These are phyloP conservation scores for Amiota minor DNA, from an alignment of 2,888 invertebrate genomes.

Conservation along the genomic window DNA sequence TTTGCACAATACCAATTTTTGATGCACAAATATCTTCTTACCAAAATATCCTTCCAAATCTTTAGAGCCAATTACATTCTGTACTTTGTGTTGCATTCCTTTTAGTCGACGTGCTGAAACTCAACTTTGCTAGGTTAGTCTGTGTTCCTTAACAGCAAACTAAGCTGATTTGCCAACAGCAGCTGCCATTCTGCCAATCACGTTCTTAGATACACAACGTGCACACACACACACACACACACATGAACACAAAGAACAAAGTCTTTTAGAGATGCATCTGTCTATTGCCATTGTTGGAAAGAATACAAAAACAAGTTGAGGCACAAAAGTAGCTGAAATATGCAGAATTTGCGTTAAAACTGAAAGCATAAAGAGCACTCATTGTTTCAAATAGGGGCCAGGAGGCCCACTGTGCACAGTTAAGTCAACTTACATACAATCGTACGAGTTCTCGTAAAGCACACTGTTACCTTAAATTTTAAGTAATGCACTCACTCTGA, in stretches of 20 bases:
- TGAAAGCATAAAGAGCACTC: constrained; percentile 9
- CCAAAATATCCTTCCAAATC: no score
- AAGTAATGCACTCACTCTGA: constrained; percentile 49
- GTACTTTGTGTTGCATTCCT: no score
- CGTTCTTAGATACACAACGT: not conserved
- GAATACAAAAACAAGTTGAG: constrained; percentile 14
- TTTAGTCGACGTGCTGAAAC: no score
- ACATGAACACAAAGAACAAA: not conserved
- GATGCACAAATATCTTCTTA: no score
- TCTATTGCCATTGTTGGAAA: not conserved
- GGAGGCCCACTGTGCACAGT: constrained; percentile 3
- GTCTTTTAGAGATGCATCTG: no score
- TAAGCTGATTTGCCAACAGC: constrained; percentile 16
- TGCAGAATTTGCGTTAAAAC: constrained; percentile 3
- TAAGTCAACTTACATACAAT: not conserved
- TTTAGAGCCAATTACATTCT: no score
- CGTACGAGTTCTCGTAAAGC: not conserved
- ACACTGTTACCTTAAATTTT: constrained; percentile 35
- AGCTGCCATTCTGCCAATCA: constrained; percentile 21
- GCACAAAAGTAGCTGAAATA: constrained; percentile 4
- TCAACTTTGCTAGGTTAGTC: no score
- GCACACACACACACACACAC: not conserved
- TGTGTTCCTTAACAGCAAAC: constrained; percentile 4
- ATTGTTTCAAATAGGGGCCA: constrained; percentile 4
- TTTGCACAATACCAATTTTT: no score